Evolutionary conservation across 2,797 vertebrate genomes (phyloP).

Genomic region (Huso huso): DNA sequence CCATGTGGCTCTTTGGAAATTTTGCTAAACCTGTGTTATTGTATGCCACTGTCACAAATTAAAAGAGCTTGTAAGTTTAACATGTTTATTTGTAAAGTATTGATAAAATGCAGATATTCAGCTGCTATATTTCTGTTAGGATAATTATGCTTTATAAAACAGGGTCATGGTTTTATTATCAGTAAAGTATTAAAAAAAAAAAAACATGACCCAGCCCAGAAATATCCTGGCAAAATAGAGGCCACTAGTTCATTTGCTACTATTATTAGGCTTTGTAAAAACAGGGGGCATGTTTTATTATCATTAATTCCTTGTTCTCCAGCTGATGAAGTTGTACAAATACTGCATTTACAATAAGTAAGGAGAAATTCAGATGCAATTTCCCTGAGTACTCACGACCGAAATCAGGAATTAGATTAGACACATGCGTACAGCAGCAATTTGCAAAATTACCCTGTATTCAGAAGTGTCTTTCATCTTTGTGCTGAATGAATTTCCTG

Average conservation of each 20-base stretch:
- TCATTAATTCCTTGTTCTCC: slow-evolving; percentile 14
- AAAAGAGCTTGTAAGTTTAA: too few species aligned
- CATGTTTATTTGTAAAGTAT: too few species aligned
- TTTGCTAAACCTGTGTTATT: too few species aligned
- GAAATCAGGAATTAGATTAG: slow-evolving; percentile 73
- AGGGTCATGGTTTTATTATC: too few species aligned
- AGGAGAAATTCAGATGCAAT: slow-evolving; percentile 29
- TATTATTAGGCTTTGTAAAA: not conserved
- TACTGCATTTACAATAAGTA: slow-evolving; percentile 30
- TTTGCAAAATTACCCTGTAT: slow-evolving; percentile 79
- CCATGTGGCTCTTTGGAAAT: too few species aligned
- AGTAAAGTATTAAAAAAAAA: not conserved
- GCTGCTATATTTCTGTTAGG: too few species aligned
- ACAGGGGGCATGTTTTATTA: slow-evolving; percentile 12
- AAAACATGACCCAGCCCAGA: not conserved
- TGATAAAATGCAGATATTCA: too few species aligned
- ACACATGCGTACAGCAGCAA: slow-evolving; percentile 71
- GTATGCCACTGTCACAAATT: too few species aligned
- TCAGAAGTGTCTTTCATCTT: slow-evolving; percentile 81
- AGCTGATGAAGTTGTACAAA: slow-evolving; percentile 21
- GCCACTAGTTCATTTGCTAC: slow-evolving; percentile 8
- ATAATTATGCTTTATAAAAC: too few species aligned
- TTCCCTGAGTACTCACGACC: slow-evolving; percentile 31
- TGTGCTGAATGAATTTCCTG: slow-evolving; percentile 80
- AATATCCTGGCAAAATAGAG: slow-evolving; percentile 1